These are phyloP conservation scores for Fregata magnificens DNA, from an alignment of 2,113 vertebrate species.

Conservation along the genomic window DNA sequence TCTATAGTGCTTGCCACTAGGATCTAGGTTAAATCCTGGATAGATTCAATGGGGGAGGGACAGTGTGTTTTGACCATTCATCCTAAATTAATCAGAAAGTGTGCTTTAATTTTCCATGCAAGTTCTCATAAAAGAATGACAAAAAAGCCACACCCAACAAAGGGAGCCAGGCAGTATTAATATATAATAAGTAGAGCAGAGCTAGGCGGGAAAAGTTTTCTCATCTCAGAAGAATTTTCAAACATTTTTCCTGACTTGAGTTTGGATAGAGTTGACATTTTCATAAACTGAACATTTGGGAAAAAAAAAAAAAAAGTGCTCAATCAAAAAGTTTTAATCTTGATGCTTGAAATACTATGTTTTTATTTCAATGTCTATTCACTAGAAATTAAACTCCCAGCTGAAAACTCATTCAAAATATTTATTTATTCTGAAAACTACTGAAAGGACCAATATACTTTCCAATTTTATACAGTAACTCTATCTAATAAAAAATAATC, in stretches of 20 bases:
- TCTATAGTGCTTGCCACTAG: not conserved
- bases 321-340: not conserved
- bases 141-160: slow-evolving; percentile 5
- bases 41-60: not conserved
- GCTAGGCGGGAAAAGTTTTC: not conserved
- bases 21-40: not conserved
- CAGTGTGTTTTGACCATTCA: not conserved
- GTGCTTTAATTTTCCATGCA: not conserved
- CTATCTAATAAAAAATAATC: not conserved
- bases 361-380: not conserved
- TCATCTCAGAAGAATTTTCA: slow-evolving; percentile 44
- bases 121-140: not conserved
- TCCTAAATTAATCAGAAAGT: not conserved
- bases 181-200: not conserved
- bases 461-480: not conserved
- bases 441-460: not conserved
- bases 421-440: not conserved
- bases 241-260: not conserved
- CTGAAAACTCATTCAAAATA: not conserved
- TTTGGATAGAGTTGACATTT: not conserved
- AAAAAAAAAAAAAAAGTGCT: not conserved
- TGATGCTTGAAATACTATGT: not conserved
- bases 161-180: slow-evolving; percentile 5
- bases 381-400: not conserved
- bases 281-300: not conserved